Base-by-base conservation (phyloP, 2,113 vertebrate genomes). In the Camelus bactrianus region DNA sequence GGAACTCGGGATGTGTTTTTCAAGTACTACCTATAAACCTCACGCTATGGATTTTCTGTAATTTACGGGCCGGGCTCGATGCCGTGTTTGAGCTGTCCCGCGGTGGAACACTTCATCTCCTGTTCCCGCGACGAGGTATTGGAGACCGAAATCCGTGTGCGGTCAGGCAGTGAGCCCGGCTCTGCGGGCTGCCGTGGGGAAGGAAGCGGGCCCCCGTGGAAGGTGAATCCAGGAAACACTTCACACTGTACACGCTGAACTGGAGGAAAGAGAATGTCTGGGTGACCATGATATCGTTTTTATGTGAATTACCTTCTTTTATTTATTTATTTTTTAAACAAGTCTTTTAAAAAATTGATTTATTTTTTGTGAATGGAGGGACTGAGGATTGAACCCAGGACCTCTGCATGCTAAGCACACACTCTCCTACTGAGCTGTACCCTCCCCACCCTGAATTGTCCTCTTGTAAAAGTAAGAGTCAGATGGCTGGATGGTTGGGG, bases 161-260 rank as follows among this genome's bases (percentile, higher is more conserved):
- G 32, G 89, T 19, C 7, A 46, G 46, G 69, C 93, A 9, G 0
- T 50, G 2, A 91, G 35, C 50, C 35, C 0, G 0, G 50, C 48
- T 50, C 58, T 0, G 11, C 1, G 0, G 15, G 2, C 54, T 93
- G 69, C 46, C 1, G 0, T 0, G 46, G 80, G 67, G 14, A 19
- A 30, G 26, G 42, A 42, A 60, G 48, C 8, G 0, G 0, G 20
- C 42, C 42, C 56, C 96, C n/a, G 20, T 13, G 30, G 82, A 32
- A 2, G 14, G 20, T 77, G 52, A 93, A 65, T 86, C 82, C 60
- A 15, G 54, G 6, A 4, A 91, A 22, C 42, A n/a, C 0, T 5
- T 6, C 35, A 46, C 50, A 58, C 32, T 1, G 17, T 22, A 0
- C 50, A 8, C 0, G 0, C 0, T 2, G 42, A 22, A 1, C 28